These are phyloP conservation scores for Volucella bombylans DNA, from an alignment of 2,888 invertebrate genomes.

Conservation along the genomic window DNA sequence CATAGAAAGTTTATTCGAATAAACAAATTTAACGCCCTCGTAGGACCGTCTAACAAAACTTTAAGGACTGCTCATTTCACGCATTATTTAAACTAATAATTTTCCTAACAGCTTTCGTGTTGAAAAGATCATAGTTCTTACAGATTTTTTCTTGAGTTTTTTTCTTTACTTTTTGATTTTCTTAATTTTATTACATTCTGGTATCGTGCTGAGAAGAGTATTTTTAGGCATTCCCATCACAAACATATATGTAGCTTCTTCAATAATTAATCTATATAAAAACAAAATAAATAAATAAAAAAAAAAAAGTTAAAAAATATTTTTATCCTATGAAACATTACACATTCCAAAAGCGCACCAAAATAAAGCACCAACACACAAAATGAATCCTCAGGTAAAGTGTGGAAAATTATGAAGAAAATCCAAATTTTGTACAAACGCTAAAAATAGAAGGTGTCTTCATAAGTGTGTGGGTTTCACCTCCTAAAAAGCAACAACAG, in stretches of 20 bases:
- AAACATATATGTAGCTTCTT: slow-evolving; percentile 48
- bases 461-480: slow-evolving; percentile 62
- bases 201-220: slow-evolving; percentile 18
- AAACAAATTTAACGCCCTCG: neutral
- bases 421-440: slow-evolving; percentile 56
- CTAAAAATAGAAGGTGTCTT: slow-evolving; percentile 62
- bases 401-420: slow-evolving; percentile 76
- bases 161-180: slow-evolving; percentile 34
- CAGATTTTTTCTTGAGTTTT: slow-evolving; percentile 1
- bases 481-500: slow-evolving; percentile 61
- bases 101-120: too few species aligned
- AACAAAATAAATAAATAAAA: slow-evolving; percentile 8
- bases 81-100: too few species aligned
- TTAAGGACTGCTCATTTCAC: neutral
- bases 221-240: slow-evolving; percentile 52
- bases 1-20: neutral
- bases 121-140: too few species aligned
- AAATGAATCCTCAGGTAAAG: slow-evolving; percentile 79
- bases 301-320: slow-evolving; percentile 59
- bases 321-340: slow-evolving; percentile 79
- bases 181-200: slow-evolving; percentile 39
- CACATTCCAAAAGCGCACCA: slow-evolving; percentile 79
- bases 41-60: neutral
- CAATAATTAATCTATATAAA: slow-evolving; percentile 70
- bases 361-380: slow-evolving; percentile 70